Conservation (phyloP, 1,140 invertebrate species). For the Oncopeltus fasciatus region DNA sequence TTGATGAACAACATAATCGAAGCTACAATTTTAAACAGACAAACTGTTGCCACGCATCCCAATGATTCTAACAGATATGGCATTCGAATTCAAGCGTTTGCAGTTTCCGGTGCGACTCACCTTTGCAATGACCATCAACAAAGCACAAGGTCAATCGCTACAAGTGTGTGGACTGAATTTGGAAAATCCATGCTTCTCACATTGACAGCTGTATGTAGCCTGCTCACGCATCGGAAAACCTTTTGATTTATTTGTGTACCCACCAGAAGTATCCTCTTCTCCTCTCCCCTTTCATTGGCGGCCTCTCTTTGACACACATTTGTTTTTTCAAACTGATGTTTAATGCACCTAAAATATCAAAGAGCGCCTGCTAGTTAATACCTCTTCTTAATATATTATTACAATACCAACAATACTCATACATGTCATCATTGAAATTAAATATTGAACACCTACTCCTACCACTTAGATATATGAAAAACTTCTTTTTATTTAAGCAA, state of each 20-base stretch:
- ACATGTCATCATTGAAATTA: too few relatives aligned
- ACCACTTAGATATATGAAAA: too few relatives aligned
- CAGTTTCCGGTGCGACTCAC: conserved; percentile 30
- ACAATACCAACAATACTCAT: too few relatives aligned
- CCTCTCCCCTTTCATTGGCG: too few relatives aligned
- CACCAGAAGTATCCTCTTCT: too few relatives aligned
- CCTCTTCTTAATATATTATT: too few relatives aligned
- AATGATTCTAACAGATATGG: conserved; percentile 15
- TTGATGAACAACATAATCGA: conserved; percentile 28
- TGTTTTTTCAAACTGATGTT: too few relatives aligned
- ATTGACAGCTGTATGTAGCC: conserved; percentile 29
- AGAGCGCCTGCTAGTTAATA: too few relatives aligned
- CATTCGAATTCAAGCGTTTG: conserved; percentile 17
- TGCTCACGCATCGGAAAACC: conserved; percentile 24
- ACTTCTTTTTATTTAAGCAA: too few relatives aligned
- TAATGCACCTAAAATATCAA: too few relatives aligned
- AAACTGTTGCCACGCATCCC: conserved; percentile 17
- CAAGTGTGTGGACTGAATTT: conserved; percentile 21
- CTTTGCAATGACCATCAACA: conserved; percentile 35
- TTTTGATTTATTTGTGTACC: not conserved
- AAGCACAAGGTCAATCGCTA: conserved; percentile 27
- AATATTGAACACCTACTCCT: too few relatives aligned
- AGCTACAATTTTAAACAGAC: conserved; percentile 14
- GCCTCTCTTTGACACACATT: too few relatives aligned
- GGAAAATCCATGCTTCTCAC: conserved; percentile 25